phyloP scores from a whole-genome alignment of 2,888 invertebrate species.

The Ornithoptera alexandrae region DNA sequence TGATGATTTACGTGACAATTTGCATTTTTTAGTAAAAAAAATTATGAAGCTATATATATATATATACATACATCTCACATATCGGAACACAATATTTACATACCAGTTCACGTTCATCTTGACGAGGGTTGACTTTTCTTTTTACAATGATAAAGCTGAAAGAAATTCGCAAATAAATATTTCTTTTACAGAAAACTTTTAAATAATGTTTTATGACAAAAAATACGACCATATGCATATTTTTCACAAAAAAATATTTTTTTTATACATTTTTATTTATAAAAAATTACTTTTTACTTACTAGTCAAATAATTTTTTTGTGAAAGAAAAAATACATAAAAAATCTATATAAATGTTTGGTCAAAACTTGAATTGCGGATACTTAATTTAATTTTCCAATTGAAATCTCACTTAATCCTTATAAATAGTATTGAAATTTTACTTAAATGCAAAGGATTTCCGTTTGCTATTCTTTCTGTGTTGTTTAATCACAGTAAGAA shows the following conservation, averaged over 20 bases:
- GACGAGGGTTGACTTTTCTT: conserved; percentile 5
- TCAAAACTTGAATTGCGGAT: background rate
- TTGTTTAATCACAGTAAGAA: conserved; percentile 20
- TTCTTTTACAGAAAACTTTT: too few relatives aligned
- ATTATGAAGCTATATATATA: background rate
- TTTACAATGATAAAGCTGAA: background rate
- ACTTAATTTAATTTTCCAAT: background rate
- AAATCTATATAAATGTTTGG: background rate
- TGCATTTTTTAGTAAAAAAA: too few relatives aligned
- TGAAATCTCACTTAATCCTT: background rate
- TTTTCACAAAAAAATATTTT: too few relatives aligned
- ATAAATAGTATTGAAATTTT: conserved; percentile 4
- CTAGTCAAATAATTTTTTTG: too few relatives aligned
- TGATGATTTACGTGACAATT: too few relatives aligned
- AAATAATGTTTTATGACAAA: too few relatives aligned
- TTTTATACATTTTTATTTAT: too few relatives aligned
- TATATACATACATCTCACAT: background rate
- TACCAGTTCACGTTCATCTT: background rate
- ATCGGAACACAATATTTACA: background rate
- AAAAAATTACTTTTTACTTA: too few relatives aligned
- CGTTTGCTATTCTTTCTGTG: conserved; percentile 17
- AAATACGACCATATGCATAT: too few relatives aligned
- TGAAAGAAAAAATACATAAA: too few relatives aligned
- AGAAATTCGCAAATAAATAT: background rate
- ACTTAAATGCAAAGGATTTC: conserved; percentile 18